These are phyloP conservation scores for Caenorhabditis japonica DNA, from an alignment of 2,888 invertebrate species.

Conservation along the genomic window DNA sequence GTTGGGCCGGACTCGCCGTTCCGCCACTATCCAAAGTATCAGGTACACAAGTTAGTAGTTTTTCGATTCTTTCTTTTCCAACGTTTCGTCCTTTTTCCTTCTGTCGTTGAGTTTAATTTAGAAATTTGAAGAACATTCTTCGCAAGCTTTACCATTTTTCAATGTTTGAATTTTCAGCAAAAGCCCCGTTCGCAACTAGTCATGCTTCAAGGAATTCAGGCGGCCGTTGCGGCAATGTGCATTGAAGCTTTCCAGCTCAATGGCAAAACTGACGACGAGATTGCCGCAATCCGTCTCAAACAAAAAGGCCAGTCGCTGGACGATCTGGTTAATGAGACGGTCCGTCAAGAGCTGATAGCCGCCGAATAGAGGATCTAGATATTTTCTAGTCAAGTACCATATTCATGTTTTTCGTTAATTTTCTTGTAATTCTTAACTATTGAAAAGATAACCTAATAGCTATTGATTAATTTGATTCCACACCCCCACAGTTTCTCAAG, in stretches of 20 bases:
- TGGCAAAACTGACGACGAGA: conserved; percentile 40
- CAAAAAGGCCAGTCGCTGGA: conserved; percentile 37
- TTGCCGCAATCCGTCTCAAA: conserved; percentile 14
- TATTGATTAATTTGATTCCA: no score
- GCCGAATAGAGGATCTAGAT: conserved; percentile 35
- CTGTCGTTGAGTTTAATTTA: conserved; percentile 20
- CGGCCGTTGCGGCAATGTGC: conserved; percentile 50
- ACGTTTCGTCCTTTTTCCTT: conserved; percentile 9
- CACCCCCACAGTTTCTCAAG: conserved; percentile 6
- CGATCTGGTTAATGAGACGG: conserved; percentile 45
- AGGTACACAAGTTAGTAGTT: conserved; percentile 61
- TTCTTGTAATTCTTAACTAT: not conserved
- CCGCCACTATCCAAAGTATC: conserved; percentile 68
- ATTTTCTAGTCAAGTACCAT: conserved; percentile 7
- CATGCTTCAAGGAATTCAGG: conserved; percentile 53
- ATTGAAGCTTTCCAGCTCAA: conserved; percentile 45
- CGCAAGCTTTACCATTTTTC: not conserved
- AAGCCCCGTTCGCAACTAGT: conserved; percentile 47
- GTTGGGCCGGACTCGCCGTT: conserved; percentile 66
- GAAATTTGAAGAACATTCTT: conserved; percentile 3
- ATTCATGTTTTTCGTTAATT: conserved; percentile 11
- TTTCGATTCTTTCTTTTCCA: conserved; percentile 39
- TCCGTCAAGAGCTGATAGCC: conserved; percentile 47
- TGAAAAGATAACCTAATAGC: no score
- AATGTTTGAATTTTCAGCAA: conserved; percentile 54